These are phyloP conservation scores for Chloroceryle inda DNA, from an alignment of 2,797 vertebrate genomes.

Conservation along the genomic window DNA sequence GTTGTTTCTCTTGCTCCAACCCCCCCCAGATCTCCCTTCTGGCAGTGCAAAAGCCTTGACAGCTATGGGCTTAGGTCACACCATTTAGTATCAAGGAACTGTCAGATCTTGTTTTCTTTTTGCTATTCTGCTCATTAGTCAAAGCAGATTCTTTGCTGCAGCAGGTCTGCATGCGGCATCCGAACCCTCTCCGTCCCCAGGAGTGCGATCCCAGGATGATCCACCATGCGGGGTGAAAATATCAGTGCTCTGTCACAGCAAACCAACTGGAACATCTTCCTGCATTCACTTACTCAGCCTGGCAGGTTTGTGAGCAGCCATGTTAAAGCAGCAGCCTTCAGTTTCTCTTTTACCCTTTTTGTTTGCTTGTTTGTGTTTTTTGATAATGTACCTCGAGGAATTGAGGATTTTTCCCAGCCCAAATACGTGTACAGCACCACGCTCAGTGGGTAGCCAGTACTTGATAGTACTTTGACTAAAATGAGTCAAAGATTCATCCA, in stretches of 20 bases:
- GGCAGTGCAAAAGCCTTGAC: slow-evolving; percentile 57
- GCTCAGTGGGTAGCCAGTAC: background rate
- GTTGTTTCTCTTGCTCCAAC: slow-evolving; percentile 34
- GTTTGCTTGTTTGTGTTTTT: background rate
- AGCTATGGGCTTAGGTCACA: slow-evolving; percentile 64
- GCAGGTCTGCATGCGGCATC: slow-evolving; percentile 5
- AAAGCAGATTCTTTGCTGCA: slow-evolving; percentile 37
- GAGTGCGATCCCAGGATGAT: slow-evolving; percentile 56
- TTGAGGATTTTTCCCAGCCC: background rate
- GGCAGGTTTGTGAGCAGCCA: slow-evolving; percentile 48
- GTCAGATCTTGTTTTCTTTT: slow-evolving; percentile 68
- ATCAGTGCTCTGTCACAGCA: slow-evolving; percentile 36
- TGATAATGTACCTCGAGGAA: slow-evolving; percentile 1
- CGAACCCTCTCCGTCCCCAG: background rate
- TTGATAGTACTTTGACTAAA: background rate
- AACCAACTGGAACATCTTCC: slow-evolving; percentile 55
- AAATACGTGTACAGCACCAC: background rate
- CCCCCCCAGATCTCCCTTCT: slow-evolving; percentile 55
- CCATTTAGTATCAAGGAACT: slow-evolving; percentile 63
- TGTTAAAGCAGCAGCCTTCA: slow-evolving; percentile 30
- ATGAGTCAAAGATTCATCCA: background rate
- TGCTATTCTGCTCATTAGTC: slow-evolving; percentile 68
- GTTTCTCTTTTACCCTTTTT: background rate
- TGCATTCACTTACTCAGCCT: slow-evolving; percentile 41
- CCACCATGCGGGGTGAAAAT: background rate